Percentiles rank a stretch among this genome's conserved stretches.
These are phyloP conservation scores for Drosophila subobscura DNA, from an alignment of 1,140 invertebrate species.

Conservation along the genomic window DNA sequence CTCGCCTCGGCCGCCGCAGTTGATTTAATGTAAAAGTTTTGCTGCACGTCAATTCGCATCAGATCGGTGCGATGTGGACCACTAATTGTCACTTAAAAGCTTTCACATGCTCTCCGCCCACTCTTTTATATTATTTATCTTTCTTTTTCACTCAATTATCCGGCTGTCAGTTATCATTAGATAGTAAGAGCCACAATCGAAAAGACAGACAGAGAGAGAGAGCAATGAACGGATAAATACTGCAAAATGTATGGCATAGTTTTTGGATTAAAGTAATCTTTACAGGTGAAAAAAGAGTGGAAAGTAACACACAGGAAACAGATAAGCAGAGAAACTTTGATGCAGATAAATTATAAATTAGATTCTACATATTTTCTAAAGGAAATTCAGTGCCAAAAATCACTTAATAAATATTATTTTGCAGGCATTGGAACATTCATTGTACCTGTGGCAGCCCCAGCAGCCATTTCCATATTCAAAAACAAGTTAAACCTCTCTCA, in stretches of 20 bases:
- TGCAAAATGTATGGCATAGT: background rate
- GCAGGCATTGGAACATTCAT: background rate
- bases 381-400: no score
- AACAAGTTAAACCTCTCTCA: background rate
- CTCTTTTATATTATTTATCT: constrained; percentile 43
- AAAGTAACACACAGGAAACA: background rate
- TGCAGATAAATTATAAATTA: no score
- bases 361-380: no score
- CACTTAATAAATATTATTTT: no score
- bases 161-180: constrained; percentile 44
- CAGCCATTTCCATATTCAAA: constrained; percentile 35
- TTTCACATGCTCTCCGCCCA: constrained; percentile 62
- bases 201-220: constrained; percentile 1
- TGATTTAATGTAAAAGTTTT: constrained; percentile 67
- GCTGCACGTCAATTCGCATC: constrained; percentile 39
- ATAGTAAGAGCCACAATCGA: constrained; percentile 11
- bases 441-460: constrained; percentile 5
- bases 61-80: constrained; percentile 16
- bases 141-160: constrained; percentile 51
- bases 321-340: no score
- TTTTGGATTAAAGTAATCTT: background rate
- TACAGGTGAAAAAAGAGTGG: no score
- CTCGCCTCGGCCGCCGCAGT: constrained; percentile 20
- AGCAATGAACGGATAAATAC: background rate
- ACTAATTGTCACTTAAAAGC: constrained; percentile 80